Evolutionary conservation across 2,888 invertebrate genomes (phyloP).

Genomic region (Erynnis tages): DNA sequence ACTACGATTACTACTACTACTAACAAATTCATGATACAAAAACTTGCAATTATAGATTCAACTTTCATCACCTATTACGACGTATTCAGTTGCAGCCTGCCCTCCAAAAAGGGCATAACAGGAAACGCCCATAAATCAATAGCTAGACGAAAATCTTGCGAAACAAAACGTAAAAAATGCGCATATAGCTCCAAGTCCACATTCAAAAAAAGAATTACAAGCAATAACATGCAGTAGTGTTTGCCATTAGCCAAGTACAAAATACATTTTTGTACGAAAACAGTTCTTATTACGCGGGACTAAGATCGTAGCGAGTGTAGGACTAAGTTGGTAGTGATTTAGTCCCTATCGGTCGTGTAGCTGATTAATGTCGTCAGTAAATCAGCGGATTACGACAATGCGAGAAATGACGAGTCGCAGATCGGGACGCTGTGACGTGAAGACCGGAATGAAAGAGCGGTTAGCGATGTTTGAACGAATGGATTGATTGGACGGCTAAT

Average conservation of each 20-base stretch:
- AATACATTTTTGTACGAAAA: constrained; percentile 36
- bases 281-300: constrained; percentile 41
- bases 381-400: constrained; percentile 82
- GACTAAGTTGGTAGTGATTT: constrained; percentile 67
- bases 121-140: constrained; percentile 73
- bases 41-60: constrained; percentile 7
- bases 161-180: constrained; percentile 51
- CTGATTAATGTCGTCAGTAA: constrained; percentile 81
- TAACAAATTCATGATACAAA: constrained; percentile 10
- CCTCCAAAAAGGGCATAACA: constrained; percentile 61
- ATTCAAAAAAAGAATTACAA: constrained; percentile 79
- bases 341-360: constrained; percentile 81
- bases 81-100: constrained; percentile 61
- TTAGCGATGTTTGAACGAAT: constrained; percentile 6
- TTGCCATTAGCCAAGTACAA: constrained; percentile 53
- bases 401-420: constrained; percentile 81
- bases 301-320: constrained; percentile 52
- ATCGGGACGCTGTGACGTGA: constrained; percentile 51
- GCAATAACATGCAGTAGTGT: constrained; percentile 79
- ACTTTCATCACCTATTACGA: constrained; percentile 25
- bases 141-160: constrained; percentile 66
- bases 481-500: too few species aligned
- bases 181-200: constrained; percentile 52
- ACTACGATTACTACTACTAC: too few species aligned
- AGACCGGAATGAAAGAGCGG: constrained; percentile 28